Base-by-base conservation (phyloP, 2,797 vertebrate species). In the Synanceia verrucosa region DNA sequence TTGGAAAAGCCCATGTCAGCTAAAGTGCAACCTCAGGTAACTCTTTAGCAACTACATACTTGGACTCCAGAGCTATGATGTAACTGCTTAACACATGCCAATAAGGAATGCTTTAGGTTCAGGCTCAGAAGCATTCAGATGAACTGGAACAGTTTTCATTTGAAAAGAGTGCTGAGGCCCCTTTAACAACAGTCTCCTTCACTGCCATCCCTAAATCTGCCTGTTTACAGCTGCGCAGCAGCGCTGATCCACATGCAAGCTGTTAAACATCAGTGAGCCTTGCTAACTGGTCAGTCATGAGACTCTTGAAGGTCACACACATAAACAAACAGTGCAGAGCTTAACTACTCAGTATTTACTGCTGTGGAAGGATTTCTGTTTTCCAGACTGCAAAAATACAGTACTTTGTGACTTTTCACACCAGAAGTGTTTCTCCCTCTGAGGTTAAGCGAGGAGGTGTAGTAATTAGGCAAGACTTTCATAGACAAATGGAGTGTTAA, bases 401-500 rank as follows among this genome's bases (percentile, higher is more conserved):
- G 6, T 46, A 21, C 46, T 39, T 58, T 2, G 23, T 29, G 21
- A 33, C 26, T 65, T 70, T 57, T 70, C 58, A 63, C 41, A 28
- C 18, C 19, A 9, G 8, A 60, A 28, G 23, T 31, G 36, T 65
- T 73, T 70, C 48, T 73, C 44, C 34, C 21, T 29, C 47, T 53
- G 52, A 37, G 59, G 59, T 12, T 47, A 34, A 65, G 50, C 19
- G 26, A 66, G 47, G 60, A 81, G 41, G 48, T 23, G 39, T 21
- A 3, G 57, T 65, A 75, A 61, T 26, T 44, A 75, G 71, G 66
- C 33, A 29, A 70, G 58, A 79, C 59, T 34, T 79, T 83, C 55
- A 79, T 28, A 57, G 72, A 71, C 29, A 64, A 77, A 34, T 29
- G 24, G 51, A 78, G 68, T 68, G 65, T 78, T 84, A 81, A 88